A percentile compares a stretch with the other conserved stretches of the same genome.
Evolutionary conservation across 2,113 vertebrate species (phyloP).

Genomic region (Psettodes erumei): DNA sequence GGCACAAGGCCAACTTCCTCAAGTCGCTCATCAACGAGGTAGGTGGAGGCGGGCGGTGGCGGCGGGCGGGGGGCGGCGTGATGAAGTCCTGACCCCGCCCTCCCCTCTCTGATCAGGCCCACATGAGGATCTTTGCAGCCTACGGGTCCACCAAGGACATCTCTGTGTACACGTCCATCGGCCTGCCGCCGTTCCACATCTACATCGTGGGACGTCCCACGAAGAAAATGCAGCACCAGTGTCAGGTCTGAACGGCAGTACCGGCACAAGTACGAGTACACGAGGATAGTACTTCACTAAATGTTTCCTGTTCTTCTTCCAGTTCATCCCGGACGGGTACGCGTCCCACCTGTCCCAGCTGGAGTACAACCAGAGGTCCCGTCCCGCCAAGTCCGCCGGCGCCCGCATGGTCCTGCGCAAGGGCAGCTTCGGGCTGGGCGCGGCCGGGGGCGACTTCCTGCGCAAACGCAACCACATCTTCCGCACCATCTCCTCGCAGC

Average conservation of each 20-base stretch:
- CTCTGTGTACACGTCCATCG: constrained; percentile 93
- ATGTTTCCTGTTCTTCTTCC: constrained; percentile 44
- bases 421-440: constrained; percentile 93
- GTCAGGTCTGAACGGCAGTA: too few species aligned
- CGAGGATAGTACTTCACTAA: too few species aligned
- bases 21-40: constrained; percentile 91
- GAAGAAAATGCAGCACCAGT: constrained; percentile 96
- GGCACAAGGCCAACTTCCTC: constrained; percentile 98
- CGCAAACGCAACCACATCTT: constrained; percentile 96
- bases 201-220: constrained; percentile 96
- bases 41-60: constrained; percentile 6
- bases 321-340: constrained; percentile 97
- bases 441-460: constrained; percentile 92
- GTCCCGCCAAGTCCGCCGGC: constrained; percentile 91
- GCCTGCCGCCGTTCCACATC: constrained; percentile 92
- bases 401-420: constrained; percentile 95
- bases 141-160: constrained; percentile 98
- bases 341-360: constrained; percentile 95
- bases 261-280: too few species aligned
- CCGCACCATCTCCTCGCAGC: constrained; percentile 93
- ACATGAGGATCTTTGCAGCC: constrained; percentile 93
- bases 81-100: not conserved
- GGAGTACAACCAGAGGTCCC: constrained; percentile 92
- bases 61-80: too few species aligned
- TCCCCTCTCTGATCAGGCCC: constrained; percentile 81